Evolutionary conservation across 1,140 invertebrate species (phyloP).

Genomic region (Maconellicoccus hirsutus): DNA sequence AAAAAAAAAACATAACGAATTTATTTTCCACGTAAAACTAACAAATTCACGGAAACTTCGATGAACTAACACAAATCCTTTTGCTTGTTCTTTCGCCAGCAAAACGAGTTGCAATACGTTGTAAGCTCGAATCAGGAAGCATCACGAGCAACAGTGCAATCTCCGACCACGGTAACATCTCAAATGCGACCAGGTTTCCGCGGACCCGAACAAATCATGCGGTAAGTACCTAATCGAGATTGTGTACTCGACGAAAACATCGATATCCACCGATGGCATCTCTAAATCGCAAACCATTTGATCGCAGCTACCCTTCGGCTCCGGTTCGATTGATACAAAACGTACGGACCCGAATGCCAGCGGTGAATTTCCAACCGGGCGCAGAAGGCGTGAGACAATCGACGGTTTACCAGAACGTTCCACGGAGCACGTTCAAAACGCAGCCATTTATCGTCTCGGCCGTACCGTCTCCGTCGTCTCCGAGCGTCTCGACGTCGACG

Average conservation of each 20-base stretch:
- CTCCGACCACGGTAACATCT: not conserved
- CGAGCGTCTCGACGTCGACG: not conserved
- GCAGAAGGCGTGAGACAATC: not conserved
- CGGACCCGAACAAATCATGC: not conserved
- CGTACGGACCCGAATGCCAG: not conserved
- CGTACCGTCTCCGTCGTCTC: not conserved
- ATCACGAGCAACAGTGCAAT: not conserved
- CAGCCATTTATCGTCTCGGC: not conserved
- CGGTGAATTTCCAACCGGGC: not conserved
- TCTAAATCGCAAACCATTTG: too few species aligned
- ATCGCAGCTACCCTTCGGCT: not conserved
- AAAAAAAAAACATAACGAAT: too few species aligned
- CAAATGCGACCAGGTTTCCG: not conserved
- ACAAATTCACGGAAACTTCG: too few species aligned
- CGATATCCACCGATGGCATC: too few species aligned
- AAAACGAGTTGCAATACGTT: not conserved
- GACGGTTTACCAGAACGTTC: not conserved
- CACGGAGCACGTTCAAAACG: not conserved
- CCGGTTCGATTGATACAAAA: not conserved
- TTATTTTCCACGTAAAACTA: too few species aligned
- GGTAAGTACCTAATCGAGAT: not conserved
- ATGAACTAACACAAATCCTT: too few species aligned
- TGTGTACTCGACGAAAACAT: too few species aligned
- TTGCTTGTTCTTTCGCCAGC: not conserved
- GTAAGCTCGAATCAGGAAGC: not conserved